Conservation (phyloP, 2,888 invertebrate species). For the Cheiracanthium punctorium region DNA sequence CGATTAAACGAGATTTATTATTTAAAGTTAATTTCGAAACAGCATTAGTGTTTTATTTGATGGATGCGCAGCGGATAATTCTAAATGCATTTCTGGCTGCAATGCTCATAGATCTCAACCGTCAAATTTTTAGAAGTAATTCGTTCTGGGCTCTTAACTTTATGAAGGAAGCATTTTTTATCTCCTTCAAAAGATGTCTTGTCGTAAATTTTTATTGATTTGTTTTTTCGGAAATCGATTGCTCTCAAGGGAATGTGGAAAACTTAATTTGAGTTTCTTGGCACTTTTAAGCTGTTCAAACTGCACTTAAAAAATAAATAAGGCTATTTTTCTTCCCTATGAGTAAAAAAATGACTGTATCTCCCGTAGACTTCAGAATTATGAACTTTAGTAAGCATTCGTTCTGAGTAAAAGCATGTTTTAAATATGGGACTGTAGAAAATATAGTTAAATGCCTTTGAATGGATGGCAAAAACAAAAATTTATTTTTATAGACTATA, state of each 20-base stretch:
- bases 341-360: too few relatives aligned
- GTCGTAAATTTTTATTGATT: conserved; percentile 12
- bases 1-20: too few relatives aligned
- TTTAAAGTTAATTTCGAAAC: too few relatives aligned
- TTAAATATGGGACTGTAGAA: too few relatives aligned
- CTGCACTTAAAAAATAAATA: not conserved
- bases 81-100: not conserved
- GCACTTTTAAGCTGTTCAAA: not conserved
- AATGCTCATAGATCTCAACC: not conserved
- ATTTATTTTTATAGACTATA: too few relatives aligned
- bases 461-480: too few relatives aligned
- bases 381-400: too few relatives aligned
- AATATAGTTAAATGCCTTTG: too few relatives aligned
- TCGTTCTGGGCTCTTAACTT: conserved; percentile 5
- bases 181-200: not conserved
- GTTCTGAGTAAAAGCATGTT: too few relatives aligned
- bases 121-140: conserved; percentile 8
- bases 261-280: conserved; percentile 1
- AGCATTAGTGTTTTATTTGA: too few relatives aligned
- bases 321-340: not conserved
- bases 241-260: not conserved
- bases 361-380: too few relatives aligned
- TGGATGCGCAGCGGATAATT: not conserved
- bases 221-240: conserved; percentile 1
- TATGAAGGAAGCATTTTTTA: conserved; percentile 4